Evolutionary conservation across 2,797 vertebrate species (phyloP).

Genomic region (Botia almorhae): DNA sequence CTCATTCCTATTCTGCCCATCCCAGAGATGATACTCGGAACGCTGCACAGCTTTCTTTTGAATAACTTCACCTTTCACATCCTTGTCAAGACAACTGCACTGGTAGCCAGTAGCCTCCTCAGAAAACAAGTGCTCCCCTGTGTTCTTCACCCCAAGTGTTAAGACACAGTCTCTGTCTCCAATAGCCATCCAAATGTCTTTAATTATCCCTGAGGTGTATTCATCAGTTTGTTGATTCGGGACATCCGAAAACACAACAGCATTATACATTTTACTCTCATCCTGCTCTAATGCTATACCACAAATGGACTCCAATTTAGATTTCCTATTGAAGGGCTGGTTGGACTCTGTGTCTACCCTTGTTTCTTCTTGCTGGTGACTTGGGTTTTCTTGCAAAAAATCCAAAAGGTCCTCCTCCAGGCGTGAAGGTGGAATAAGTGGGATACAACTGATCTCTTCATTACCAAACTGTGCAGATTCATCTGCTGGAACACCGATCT

Average conservation of each 20-base stretch:
- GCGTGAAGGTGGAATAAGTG: constrained; percentile 89
- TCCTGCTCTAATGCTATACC: constrained; percentile 94
- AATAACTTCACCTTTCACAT: constrained; percentile 79
- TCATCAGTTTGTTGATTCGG: constrained; percentile 85
- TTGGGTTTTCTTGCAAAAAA: constrained; percentile 89
- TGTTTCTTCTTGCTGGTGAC: constrained; percentile 81
- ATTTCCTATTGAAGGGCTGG: constrained; percentile 90
- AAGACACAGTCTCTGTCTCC: constrained; percentile 80
- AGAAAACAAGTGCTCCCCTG: constrained; percentile 84
- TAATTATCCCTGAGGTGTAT: constrained; percentile 98
- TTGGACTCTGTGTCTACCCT: constrained; percentile 82
- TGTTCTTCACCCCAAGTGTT: constrained; percentile 79
- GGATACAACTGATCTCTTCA: constrained; percentile 90
- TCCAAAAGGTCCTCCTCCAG: constrained; percentile 94
- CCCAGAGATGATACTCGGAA: constrained; percentile 97
- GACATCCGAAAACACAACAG: constrained; percentile 83
- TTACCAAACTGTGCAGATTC: constrained; percentile 86
- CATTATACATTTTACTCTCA: constrained; percentile 85
- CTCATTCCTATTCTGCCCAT: constrained; percentile 89
- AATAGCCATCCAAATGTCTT: constrained; percentile 97
- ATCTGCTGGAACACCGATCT: constrained; percentile 85
- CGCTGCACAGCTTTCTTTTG: constrained; percentile 92
- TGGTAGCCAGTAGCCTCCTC: constrained; percentile 83
- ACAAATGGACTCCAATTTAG: constrained; percentile 98
- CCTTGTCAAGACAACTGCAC: constrained; percentile 88